phyloP scores from a whole-genome alignment of 2,113 vertebrate species.

The Falco punctatus region DNA sequence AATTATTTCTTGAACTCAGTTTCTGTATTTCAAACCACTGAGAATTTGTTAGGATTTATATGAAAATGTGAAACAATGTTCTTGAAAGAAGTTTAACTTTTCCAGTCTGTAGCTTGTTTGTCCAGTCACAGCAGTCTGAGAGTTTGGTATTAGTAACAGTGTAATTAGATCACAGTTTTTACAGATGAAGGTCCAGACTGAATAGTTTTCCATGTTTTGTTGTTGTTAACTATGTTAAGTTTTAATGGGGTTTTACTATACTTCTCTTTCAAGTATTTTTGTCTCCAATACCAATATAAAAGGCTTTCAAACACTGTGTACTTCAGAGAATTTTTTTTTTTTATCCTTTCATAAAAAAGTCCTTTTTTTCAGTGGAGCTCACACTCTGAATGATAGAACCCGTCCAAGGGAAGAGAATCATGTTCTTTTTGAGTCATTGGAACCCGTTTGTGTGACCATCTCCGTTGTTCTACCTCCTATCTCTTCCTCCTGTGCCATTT shows the following conservation, averaged over 20 bases:
- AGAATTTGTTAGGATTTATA: background rate
- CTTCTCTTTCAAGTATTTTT: background rate
- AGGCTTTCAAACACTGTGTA: background rate
- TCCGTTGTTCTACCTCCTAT: background rate
- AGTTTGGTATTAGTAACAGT: background rate
- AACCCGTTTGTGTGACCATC: accelerated
- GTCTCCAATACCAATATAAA: background rate
- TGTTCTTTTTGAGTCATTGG: background rate
- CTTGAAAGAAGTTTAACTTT: background rate
- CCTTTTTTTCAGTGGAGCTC: background rate
- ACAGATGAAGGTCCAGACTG: background rate
- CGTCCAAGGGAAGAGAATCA: background rate
- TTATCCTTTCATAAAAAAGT: background rate
- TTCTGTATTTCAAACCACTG: background rate
- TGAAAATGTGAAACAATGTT: background rate
- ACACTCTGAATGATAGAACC: background rate
- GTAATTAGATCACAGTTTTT: background rate
- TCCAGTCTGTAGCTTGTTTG: background rate
- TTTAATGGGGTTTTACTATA: background rate
- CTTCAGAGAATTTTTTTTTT: background rate
- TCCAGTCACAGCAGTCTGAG: background rate
- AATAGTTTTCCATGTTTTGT: background rate
- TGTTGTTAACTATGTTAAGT: background rate
- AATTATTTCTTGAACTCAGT: too few relatives aligned
- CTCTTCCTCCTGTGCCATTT: background rate